Conservation (phyloP, 1,140 invertebrate genomes). For the Drosophila lini region DNA sequence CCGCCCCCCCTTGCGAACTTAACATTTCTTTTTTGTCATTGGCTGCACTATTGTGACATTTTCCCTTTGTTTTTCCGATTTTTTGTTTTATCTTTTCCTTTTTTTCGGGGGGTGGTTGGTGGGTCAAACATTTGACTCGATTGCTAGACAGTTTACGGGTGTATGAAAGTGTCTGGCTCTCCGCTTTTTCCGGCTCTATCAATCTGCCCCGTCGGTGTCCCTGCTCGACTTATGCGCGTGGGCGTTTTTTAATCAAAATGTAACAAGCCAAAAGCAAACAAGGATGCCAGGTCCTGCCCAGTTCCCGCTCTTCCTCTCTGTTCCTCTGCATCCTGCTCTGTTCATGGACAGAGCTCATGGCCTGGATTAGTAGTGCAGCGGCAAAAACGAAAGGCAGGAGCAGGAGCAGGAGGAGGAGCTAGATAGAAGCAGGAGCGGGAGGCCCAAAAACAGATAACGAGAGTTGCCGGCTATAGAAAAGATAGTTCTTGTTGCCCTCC, state of each 20-base stretch:
- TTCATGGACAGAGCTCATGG: conserved; percentile 48
- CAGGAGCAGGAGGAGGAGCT: conserved; percentile 22
- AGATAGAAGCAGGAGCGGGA: conserved; percentile 30
- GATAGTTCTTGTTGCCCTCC: conserved; percentile 70
- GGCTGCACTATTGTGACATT: conserved; percentile 65
- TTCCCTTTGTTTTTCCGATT: conserved; percentile 47
- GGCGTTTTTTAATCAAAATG: conserved; percentile 83
- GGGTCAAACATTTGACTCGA: conserved; percentile 66
- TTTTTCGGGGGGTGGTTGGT: background rate
- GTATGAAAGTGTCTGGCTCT: conserved; percentile 33
- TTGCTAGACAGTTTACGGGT: conserved; percentile 38
- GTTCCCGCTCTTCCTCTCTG: background rate
- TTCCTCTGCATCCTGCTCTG: background rate
- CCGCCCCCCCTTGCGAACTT: conserved; percentile 29
- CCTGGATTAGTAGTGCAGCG: conserved; percentile 79
- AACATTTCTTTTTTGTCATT: conserved; percentile 56
- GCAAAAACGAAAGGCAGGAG: conserved; percentile 45
- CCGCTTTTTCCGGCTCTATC: conserved; percentile 23
- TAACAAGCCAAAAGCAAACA: conserved; percentile 83
- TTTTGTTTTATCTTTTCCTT: conserved; percentile 41
- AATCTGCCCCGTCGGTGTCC: conserved; percentile 20
- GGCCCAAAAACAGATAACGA: conserved; percentile 75
- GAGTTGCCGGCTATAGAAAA: conserved; percentile 68
- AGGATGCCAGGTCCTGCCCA: conserved; percentile 44
- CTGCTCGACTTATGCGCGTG: conserved; percentile 70